phyloP scores from a whole-genome alignment of 92 coral and sea anemone genomes.

The Hydrozoanthus gracilis region DNA sequence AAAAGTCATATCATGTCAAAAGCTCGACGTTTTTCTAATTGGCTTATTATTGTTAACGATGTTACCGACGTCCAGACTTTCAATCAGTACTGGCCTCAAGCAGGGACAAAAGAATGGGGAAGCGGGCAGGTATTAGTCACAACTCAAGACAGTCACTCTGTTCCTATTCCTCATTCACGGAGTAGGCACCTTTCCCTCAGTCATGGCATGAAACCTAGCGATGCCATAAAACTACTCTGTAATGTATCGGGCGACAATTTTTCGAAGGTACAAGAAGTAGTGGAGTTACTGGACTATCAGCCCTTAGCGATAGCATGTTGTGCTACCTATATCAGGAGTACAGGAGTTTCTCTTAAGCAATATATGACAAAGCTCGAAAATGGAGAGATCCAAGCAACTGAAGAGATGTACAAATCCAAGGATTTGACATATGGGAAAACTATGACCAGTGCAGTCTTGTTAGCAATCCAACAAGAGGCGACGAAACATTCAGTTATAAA shows the following conservation, averaged over 20 bases:
- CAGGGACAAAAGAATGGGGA: slow-evolving; percentile 51
- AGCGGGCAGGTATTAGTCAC: slow-evolving; percentile 12
- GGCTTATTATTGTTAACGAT: slow-evolving; percentile 63
- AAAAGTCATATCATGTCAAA: slow-evolving; percentile 37
- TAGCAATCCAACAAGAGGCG: slow-evolving; percentile 23
- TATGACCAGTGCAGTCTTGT: slow-evolving; percentile 32
- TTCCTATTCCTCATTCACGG: slow-evolving; percentile 14
- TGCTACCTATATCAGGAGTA: background rate
- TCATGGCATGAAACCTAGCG: slow-evolving; percentile 39
- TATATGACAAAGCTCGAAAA: background rate
- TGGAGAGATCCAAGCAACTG: slow-evolving; percentile 34
- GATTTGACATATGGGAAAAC: background rate
- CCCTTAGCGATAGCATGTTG: too few species aligned
- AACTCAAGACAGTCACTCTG: slow-evolving; percentile 33
- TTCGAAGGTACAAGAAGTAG: too few species aligned
- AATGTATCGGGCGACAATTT: too few species aligned
- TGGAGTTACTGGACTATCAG: too few species aligned
- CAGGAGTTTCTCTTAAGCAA: background rate
- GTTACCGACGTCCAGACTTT: slow-evolving; percentile 31
- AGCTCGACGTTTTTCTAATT: slow-evolving; percentile 31
- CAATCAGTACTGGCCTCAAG: slow-evolving; percentile 38
- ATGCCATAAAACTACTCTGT: background rate
- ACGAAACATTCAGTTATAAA: background rate
- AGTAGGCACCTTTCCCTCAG: too few species aligned
- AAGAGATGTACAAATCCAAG: slow-evolving; percentile 8